Conservation (phyloP, 2,888 invertebrate species). For the Augochlorella aurata region DNA sequence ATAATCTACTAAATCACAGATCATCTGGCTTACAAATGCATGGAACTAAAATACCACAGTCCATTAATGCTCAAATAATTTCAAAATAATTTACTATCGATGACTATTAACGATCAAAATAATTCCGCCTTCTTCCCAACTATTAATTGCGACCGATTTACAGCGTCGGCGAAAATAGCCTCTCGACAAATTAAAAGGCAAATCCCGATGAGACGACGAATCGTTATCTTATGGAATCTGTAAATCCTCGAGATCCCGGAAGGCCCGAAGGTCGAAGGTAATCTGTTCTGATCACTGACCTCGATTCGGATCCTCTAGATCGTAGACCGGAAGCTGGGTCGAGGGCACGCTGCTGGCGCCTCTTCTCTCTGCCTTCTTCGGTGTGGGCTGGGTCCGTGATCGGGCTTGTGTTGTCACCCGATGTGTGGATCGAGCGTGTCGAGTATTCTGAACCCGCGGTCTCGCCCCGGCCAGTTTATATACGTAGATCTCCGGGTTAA, state of each 20-base stretch:
- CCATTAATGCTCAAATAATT: too few species aligned
- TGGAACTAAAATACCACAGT: too few species aligned
- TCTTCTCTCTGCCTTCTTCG: conserved; percentile 28
- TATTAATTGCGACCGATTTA: too few species aligned
- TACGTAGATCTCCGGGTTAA: conserved; percentile 77
- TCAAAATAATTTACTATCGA: too few species aligned
- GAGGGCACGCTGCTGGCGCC: conserved; percentile 19
- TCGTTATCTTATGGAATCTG: background rate
- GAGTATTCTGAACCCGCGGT: conserved; percentile 80
- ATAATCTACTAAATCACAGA: too few species aligned
- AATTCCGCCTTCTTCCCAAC: too few species aligned
- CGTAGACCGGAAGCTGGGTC: conserved; percentile 24
- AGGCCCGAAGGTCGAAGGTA: background rate
- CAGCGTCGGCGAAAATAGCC: too few species aligned
- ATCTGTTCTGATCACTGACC: conserved; percentile 16
- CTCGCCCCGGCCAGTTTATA: conserved; percentile 80
- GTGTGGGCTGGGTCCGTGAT: conserved; percentile 22
- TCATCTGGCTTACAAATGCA: too few species aligned
- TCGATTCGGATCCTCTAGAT: background rate
- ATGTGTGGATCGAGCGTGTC: conserved; percentile 76
- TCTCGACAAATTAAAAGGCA: too few species aligned
- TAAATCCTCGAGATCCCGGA: background rate
- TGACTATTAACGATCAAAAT: too few species aligned
- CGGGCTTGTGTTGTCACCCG: conserved; percentile 42
- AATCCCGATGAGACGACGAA: too few species aligned